Conservation (phyloP, 1,140 invertebrate genomes). For the Drosophila micromelanica region DNA sequence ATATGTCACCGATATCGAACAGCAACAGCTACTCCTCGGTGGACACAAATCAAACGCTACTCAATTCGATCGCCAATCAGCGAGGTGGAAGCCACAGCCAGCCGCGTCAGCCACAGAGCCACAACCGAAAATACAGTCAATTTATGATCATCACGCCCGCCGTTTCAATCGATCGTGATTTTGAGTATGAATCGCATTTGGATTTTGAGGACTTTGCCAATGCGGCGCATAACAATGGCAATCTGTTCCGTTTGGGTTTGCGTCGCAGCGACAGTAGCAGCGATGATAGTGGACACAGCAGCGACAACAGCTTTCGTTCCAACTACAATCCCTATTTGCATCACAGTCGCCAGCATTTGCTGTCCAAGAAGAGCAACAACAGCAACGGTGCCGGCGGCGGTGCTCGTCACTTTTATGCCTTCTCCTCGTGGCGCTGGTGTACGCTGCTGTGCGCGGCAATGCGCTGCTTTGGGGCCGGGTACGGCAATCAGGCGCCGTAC, state of each 20-base stretch:
- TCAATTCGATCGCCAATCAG: constrained; percentile 73
- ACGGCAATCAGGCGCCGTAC: constrained; percentile 64
- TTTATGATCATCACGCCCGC: constrained; percentile 84
- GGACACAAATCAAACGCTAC: constrained; percentile 81
- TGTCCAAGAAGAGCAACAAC: constrained; percentile 56
- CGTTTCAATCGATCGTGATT: constrained; percentile 82
- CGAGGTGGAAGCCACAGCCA: constrained; percentile 41
- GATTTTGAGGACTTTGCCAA: constrained; percentile 75
- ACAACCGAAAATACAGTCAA: constrained; percentile 81
- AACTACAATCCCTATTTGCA: constrained; percentile 82
- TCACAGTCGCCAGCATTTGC: constrained; percentile 76
- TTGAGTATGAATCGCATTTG: constrained; percentile 72
- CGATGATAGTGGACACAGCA: constrained; percentile 73
- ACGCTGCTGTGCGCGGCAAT: constrained; percentile 80
- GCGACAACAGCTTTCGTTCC: constrained; percentile 75
- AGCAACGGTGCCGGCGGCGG: constrained; percentile 15
- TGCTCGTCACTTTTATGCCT: constrained; percentile 70
- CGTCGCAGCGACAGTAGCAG: constrained; percentile 71
- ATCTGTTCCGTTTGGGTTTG: constrained; percentile 74
- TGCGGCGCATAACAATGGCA: constrained; percentile 77
- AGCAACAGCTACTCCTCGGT: constrained; percentile 80
- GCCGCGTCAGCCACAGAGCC: constrained; percentile 40
- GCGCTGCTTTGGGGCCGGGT: constrained; percentile 80
- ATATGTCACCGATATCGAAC: constrained; percentile 76
- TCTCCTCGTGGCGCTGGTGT: constrained; percentile 83